These are phyloP conservation scores for Hippocampus abdominalis DNA, from an alignment of 2,113 vertebrate species.

Conservation along the genomic window DNA sequence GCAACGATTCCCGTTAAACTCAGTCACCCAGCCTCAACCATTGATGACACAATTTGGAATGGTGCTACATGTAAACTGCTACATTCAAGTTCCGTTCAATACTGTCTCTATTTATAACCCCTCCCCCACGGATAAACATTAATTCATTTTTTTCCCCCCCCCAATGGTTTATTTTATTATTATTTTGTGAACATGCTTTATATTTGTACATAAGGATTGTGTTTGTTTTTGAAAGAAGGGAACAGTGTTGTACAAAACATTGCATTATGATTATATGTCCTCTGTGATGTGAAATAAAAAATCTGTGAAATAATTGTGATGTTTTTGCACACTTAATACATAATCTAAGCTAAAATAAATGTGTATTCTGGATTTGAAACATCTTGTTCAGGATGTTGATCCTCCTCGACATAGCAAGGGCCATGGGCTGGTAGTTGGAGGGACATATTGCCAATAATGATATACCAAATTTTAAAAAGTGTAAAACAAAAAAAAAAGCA, in stretches of 20 bases:
- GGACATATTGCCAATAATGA: no score
- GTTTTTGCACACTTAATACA: conserved; percentile 3
- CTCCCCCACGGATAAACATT: conserved; percentile 38
- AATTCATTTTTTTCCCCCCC: conserved; percentile 21
- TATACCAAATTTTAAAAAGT: no score
- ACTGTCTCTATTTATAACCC: conserved; percentile 44
- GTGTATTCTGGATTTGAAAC: no score
- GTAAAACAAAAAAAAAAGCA: no score
- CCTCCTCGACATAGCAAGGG: no score
- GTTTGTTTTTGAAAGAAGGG: conserved; percentile 58
- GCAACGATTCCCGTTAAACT: conserved; percentile 32
- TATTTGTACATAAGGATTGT: conserved; percentile 62
- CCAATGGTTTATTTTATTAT: conserved; percentile 33
- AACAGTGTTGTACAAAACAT: conserved; percentile 57
- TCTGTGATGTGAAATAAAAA: conserved; percentile 58
- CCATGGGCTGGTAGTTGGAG: no score
- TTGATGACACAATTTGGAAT: conserved; percentile 31
- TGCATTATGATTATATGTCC: conserved; percentile 49
- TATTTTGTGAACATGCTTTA: conserved; percentile 44
- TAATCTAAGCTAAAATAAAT: no score
- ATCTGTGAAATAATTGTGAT: conserved; percentile 41
- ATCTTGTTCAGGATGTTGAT: no score
- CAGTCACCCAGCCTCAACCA: conserved; percentile 19
- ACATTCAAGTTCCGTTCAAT: conserved; percentile 28
- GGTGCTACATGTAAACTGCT: conserved; percentile 46